Base-by-base conservation (phyloP, 64 coral and sea anemone genomes). In the Porites lutea region DNA sequence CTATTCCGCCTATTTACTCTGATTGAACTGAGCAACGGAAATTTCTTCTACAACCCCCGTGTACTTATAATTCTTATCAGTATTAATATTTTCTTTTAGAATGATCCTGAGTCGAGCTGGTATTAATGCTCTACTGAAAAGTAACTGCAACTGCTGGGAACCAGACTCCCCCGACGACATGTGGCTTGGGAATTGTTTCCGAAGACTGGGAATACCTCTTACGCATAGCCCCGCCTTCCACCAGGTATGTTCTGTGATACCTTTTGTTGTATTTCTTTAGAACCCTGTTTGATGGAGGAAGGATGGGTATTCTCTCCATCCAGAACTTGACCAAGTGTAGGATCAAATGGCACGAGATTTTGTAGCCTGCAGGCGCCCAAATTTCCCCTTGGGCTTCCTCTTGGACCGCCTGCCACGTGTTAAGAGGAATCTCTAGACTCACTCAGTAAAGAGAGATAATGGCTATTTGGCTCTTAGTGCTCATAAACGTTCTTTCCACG, bases 171-270 rank as follows among this genome's bases (percentile, higher is more conserved):
- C 95, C 0, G 95, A 97, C 48, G 95, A 97, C 50, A 96, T 99
- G 97, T 99, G 97, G 97, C 88, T 99, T 22, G 88, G 88, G 66
- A 93, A 91, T 65, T 96, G 97, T 75, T 93, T 95, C 47, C 89
- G 97, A 21, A 91, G 81, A 86, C 53, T 96, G 52, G 86, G 54
- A 66, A 67, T 93, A 84, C 91, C 95, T 21, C 75, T 97, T 12
- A 97, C 64, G 52, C 95, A 97, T 78, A 94, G 76, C 19, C 59
- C 95, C 1, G 95, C 95, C 3, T 97, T 97, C 74, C 92, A 94
- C 18, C 92, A 94, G 81, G 95, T 93, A 54, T 65, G 81, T 80
- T 12, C 79, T 64, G 8, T 58, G 63, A 50, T 74, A 78, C 52
- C 74, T 89, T 59, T 65, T 53, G 16, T 4, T 3, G 51, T 37